Evolutionary conservation across 2,888 invertebrate genomes (phyloP).

Genomic region (Thera obeliscata): DNA sequence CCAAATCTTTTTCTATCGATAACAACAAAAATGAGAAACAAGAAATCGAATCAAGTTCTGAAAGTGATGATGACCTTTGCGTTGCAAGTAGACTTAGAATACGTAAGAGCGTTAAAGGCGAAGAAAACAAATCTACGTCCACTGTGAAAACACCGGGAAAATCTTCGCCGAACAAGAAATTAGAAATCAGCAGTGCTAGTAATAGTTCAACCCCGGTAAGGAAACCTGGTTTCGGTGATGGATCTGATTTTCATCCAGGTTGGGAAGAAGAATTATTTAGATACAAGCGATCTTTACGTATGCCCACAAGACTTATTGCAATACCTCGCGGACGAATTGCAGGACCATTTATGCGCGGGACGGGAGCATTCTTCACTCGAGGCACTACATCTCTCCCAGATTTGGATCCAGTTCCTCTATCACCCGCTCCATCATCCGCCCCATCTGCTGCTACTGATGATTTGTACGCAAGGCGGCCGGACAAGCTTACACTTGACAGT

Average conservation of each 20-base stretch:
- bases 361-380: constrained; percentile 80
- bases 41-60: constrained; percentile 66
- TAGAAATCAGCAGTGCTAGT: constrained; percentile 64
- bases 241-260: constrained; percentile 89
- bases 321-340: constrained; percentile 88
- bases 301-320: constrained; percentile 92
- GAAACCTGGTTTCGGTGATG: constrained; percentile 88
- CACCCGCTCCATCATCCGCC: constrained; percentile 87
- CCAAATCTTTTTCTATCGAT: constrained; percentile 61
- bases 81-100: constrained; percentile 73
- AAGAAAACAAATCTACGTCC: constrained; percentile 59
- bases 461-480: constrained; percentile 71
- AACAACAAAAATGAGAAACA: constrained; percentile 67
- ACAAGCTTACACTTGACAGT: constrained; percentile 83
- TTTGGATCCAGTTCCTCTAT: constrained; percentile 89
- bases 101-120: constrained; percentile 80
- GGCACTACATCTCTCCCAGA: constrained; percentile 91
- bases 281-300: constrained; percentile 91
- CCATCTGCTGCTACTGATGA: constrained; percentile 86
- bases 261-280: constrained; percentile 94
- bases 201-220: constrained; percentile 67
- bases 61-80: constrained; percentile 72
- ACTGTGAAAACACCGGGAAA: constrained; percentile 64
- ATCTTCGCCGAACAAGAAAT: constrained; percentile 66
- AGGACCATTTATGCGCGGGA: constrained; percentile 73